A percentile compares a stretch with the other conserved stretches of the same genome.
Conservation (phyloP, 2,888 invertebrate species). For the Cyrtodaria siliqua region DNA sequence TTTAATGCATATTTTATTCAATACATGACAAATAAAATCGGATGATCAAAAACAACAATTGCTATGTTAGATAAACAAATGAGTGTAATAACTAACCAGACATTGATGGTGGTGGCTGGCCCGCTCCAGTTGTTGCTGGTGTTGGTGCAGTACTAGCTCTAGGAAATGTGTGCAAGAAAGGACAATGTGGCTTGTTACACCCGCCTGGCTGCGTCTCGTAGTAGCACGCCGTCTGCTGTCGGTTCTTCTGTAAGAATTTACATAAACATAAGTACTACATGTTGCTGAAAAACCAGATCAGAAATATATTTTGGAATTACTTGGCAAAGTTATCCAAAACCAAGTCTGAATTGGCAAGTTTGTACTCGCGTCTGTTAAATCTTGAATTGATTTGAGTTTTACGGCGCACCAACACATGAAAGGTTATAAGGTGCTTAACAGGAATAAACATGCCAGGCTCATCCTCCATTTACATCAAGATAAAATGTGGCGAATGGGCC, state of each 20-base stretch:
- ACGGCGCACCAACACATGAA: no score
- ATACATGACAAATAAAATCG: no score
- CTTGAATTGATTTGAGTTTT: no score
- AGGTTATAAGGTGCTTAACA: no score
- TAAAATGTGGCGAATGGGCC: no score
- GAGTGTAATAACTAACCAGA: conserved; percentile 24
- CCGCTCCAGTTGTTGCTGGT: not conserved
- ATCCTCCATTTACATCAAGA: no score
- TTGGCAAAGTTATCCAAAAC: not conserved
- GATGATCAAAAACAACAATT: no score
- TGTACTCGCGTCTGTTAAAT: no score
- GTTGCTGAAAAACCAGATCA: not conserved
- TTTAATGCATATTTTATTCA: no score
- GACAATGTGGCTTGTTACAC: conserved; percentile 94
- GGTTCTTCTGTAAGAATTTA: conserved; percentile 90
- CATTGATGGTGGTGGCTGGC: conserved; percentile 2
- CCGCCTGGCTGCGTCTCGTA: conserved; percentile 95
- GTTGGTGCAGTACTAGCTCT: not conserved
- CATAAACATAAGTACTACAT: not conserved
- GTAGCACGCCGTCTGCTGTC: conserved; percentile 93
- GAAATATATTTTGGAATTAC: not conserved
- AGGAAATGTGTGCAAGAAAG: conserved; percentile 90
- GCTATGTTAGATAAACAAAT: no score
- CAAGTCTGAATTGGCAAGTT: no score
- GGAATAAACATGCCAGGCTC: no score